These are phyloP conservation scores for Cantharis nigra DNA, from an alignment of 2,888 invertebrate genomes.

Conservation along the genomic window DNA sequence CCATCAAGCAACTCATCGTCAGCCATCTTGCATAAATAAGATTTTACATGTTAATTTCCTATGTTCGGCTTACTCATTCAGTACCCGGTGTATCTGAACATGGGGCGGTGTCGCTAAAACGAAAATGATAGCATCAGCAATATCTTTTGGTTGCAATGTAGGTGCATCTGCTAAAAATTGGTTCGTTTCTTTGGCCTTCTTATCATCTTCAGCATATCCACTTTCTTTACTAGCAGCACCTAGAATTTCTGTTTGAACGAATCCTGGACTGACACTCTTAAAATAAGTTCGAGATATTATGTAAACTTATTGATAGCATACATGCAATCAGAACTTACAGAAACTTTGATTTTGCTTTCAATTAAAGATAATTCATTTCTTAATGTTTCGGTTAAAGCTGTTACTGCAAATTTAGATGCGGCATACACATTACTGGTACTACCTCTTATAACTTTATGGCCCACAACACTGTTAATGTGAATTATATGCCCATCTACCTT, in stretches of 20 bases:
- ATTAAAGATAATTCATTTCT: background rate
- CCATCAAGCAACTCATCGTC: too few relatives aligned
- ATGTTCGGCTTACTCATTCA: too few relatives aligned
- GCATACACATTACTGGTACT: too few relatives aligned
- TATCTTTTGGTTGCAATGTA: slow-evolving; percentile 30
- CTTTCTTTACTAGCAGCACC: background rate
- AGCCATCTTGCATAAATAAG: too few relatives aligned
- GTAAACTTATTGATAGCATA: too few relatives aligned
- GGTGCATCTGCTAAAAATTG: background rate
- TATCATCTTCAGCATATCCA: background rate
- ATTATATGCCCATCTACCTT: background rate
- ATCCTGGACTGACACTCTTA: slow-evolving; percentile 44
- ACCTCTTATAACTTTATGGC: background rate
- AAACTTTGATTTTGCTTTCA: background rate
- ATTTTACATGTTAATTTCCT: too few relatives aligned
- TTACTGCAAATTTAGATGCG: background rate
- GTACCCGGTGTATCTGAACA: too few relatives aligned
- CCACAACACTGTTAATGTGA: background rate
- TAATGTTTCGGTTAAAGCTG: background rate
- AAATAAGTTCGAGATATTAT: background rate
- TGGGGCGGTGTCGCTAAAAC: slow-evolving; percentile 39
- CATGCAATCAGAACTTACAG: background rate
- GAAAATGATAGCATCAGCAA: slow-evolving; percentile 38
- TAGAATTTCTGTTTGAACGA: slow-evolving; percentile 35
- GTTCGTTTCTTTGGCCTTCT: background rate